phyloP scores from a whole-genome alignment of 1,140 invertebrate species.

The Bombus sibiricus region DNA sequence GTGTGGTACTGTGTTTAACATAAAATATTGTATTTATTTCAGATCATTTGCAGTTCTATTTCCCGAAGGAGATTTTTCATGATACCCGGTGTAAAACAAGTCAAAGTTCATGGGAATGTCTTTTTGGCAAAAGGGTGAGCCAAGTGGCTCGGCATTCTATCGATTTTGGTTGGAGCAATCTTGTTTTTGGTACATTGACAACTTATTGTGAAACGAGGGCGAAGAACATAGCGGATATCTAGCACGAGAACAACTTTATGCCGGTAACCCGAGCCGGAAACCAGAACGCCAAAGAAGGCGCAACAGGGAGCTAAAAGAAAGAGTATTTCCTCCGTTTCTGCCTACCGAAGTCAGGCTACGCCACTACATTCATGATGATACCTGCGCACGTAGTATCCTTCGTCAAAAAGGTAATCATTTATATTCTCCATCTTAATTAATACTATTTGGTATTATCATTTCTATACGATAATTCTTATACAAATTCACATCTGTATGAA shows the following conservation, averaged over 20 bases:
- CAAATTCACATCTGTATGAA: too few species aligned
- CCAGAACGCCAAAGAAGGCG: conserved; percentile 63
- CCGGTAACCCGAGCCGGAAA: conserved; percentile 52
- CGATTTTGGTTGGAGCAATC: conserved; percentile 1
- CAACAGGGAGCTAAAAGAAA: conserved; percentile 37
- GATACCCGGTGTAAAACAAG: background rate
- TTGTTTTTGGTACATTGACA: conserved; percentile 3
- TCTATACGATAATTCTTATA: too few species aligned
- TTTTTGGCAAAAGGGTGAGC: conserved; percentile 56
- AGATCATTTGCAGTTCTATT: conserved; percentile 22
- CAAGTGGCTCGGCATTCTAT: conserved; percentile 53
- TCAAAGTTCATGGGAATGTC: conserved; percentile 57
- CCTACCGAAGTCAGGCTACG: conserved; percentile 20
- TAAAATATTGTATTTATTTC: conserved; percentile 24
- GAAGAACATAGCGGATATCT: conserved; percentile 32
- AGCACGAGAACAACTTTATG: conserved; percentile 63
- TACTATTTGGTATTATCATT: too few species aligned
- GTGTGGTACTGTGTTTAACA: too few species aligned
- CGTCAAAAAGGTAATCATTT: conserved; percentile 89
- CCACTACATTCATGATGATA: conserved; percentile 54
- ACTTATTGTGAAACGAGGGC: conserved; percentile 32
- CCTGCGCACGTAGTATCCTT: conserved; percentile 88
- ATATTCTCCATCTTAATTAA: background rate
- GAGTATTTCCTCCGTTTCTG: conserved; percentile 48
- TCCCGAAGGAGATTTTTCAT: background rate